Evolutionary conservation across 2,888 invertebrate genomes (phyloP).

Genomic region (Neocrepidodera transversa): DNA sequence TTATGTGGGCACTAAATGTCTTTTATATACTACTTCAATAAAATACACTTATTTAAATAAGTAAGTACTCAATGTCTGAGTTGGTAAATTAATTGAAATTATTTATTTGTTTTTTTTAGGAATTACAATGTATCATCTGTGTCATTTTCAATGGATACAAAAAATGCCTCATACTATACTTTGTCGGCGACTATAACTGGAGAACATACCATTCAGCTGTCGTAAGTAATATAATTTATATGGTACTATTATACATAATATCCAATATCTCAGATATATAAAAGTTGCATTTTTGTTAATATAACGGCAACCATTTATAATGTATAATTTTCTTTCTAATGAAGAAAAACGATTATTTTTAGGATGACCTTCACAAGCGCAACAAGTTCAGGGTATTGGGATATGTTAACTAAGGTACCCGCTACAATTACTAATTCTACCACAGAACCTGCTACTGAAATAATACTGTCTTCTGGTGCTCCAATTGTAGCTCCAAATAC

Average conservation of each 20-base stretch:
- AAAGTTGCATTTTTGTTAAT: too few relatives aligned
- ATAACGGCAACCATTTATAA: too few relatives aligned
- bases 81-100: too few relatives aligned
- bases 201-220: neutral
- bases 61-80: too few relatives aligned
- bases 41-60: too few relatives aligned
- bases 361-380: slow-evolving; percentile 37
- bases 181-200: neutral
- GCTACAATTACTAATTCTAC: neutral
- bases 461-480: slow-evolving; percentile 23
- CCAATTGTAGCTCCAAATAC: slow-evolving; percentile 56
- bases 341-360: slow-evolving; percentile 17
- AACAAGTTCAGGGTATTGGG: slow-evolving; percentile 42
- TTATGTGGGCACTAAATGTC: neutral
- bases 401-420: slow-evolving; percentile 31
- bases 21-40: too few relatives aligned
- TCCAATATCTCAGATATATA: neutral
- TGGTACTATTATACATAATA: neutral
- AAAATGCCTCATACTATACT: neutral
- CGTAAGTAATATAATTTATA: slow-evolving; percentile 8
- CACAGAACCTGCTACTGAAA: neutral
- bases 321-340: too few relatives aligned
- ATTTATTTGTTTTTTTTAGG: neutral
- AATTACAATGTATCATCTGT: neutral
- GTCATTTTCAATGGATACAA: neutral